Evolutionary conservation across 2,113 vertebrate genomes (phyloP), one percentile per base, ranked within the genome.

Genomic region (Etheostoma cragini): DNA sequence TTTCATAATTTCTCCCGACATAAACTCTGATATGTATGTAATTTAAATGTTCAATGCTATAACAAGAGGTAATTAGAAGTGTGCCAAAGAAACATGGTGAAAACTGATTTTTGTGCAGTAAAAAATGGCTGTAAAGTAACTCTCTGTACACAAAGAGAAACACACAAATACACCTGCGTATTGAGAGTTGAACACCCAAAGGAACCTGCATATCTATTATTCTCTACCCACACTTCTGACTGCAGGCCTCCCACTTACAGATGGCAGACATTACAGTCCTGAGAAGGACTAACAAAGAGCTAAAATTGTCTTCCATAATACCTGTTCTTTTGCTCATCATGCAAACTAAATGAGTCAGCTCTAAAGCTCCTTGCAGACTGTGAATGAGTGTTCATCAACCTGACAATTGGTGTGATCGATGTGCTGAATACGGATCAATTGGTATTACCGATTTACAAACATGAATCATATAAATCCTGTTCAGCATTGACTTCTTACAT

Each of bases 181-280:
- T 80, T 83, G 46, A 81, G 45, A 84, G 73, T 64, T 76, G 68
- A 67, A 50, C 62, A 76, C 81, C 81, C 85, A 85, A 80, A 90
- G 83, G 77, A 83, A 78, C 75, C 60, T 82, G 74, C 63, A 78
- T 58, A 80, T 85, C 72, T 86, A 88, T 86, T 86, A 87, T 87
- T 86, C 56, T 87, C 78, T 68, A 26, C 70, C 86, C 82, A 88
- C 72, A 45, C 72, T 67, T 33, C 49, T 58, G 56, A 79, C 69
- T 77, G 64, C 69, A 87, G 72, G 74, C 81, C 72, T 87, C 84
- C 78, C 86, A 87, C 82, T 85, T 87, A 85, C 72, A 85, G 61
- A 85, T 63, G 84, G 82, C 78, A 85, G 75, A 87, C 84, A 62
- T 91, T 80, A 76, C 79, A 79, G 69, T 83, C 85, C 78, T 84